Evolutionary conservation across 2,888 invertebrate genomes (phyloP).

Genomic region (Lasioglossum marginatum): DNA sequence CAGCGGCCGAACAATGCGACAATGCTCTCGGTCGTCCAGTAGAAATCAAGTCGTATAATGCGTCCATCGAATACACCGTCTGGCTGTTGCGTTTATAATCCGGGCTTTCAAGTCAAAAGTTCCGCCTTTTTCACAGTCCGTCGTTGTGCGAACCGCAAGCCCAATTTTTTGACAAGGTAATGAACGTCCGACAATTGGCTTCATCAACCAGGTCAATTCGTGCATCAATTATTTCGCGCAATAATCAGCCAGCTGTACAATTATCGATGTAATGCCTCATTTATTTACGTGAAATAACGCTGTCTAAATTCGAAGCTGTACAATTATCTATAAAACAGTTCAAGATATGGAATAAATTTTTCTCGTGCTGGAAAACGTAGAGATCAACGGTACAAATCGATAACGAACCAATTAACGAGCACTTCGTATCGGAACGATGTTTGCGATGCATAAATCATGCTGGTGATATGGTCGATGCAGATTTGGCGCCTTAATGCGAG

Average conservation of each 20-base stretch:
- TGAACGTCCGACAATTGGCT: neutral
- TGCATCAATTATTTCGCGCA: neutral
- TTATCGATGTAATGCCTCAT: neutral
- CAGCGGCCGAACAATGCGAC: constrained; percentile 80
- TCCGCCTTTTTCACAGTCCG: neutral
- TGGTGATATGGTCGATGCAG: neutral
- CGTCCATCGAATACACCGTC: constrained; percentile 39
- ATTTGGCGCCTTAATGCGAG: neutral
- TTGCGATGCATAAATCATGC: neutral
- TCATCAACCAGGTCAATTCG: neutral
- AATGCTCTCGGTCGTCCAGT: constrained; percentile 70
- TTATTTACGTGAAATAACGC: too few species aligned
- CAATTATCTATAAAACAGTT: neutral
- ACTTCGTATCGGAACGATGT: neutral
- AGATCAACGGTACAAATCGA: neutral
- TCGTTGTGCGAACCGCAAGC: neutral
- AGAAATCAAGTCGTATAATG: constrained; percentile 66
- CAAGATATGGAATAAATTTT: neutral
- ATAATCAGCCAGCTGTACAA: neutral
- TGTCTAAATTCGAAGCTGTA: too few species aligned
- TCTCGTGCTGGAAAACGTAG: neutral
- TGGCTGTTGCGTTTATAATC: constrained; percentile 38
- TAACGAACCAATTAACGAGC: neutral
- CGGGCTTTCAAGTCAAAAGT: neutral
- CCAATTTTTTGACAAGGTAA: neutral